Base-by-base conservation (phyloP, 1,140 invertebrate species). In the Periplaneta americana region DNA sequence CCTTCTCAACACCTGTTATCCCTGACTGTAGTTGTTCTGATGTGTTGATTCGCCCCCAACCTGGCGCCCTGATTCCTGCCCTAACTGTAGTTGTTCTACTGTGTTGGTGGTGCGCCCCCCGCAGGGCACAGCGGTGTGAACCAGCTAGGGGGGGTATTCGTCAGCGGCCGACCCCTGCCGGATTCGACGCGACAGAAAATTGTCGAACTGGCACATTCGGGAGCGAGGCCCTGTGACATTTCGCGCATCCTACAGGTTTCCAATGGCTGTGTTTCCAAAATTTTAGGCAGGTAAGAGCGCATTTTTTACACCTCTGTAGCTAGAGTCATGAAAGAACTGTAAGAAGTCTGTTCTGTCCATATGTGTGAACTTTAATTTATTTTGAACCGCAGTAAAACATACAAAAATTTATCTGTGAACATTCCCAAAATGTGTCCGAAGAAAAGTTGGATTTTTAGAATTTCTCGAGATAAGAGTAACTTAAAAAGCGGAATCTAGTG, bases 81-180 rank as follows among this genome's bases (percentile, higher is more conserved):
- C 80, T 35, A 37, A 80, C 80, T 80, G 80, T 80, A 80, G 80
- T 80, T 80, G 33, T 36, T 48, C 77, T 28, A 48, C 57, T 80
- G 80, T 80, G 80, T 80, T 80, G 80, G 80, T 75, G 37, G 80
- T 6, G 28, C 28, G n/a, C 6, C 77, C 39, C 79, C 37, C 48
- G 66, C 92, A 94, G 97, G 97, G 89, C 97, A 98, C 92, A 97
- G 96, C 89, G 97, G 98, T 85, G 96, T 99, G 86, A 99, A 99
- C 91, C 98, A 99, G 91, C 92, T 99, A 86, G 98, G 98, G 83
- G 98, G 98, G 84, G 97, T 98, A 79, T 99, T 98, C 92, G 97
- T 99, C 87, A 98, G 98, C 88, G 98, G 98, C 75, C 91, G 98
- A 84, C 98, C 98, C 75, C 91, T 99, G 85, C 98, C 98, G 18